Percentiles rank a stretch among this genome's conserved stretches.
phyloP scores from a whole-genome alignment of 2,797 vertebrate genomes.

The Anolis apletophallus region DNA sequence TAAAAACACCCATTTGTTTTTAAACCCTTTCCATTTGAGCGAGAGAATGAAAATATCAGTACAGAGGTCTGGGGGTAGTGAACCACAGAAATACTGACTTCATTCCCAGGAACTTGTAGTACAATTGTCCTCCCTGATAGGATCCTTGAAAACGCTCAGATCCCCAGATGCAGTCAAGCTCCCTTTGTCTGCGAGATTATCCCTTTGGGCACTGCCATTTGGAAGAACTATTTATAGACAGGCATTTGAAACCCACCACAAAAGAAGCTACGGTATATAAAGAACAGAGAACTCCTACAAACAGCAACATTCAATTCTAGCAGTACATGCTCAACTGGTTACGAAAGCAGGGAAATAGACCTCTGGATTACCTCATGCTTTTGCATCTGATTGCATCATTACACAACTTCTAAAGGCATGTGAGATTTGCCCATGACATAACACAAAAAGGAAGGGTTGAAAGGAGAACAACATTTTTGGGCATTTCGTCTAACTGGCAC shows the following conservation, averaged over 20 bases:
- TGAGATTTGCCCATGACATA: background rate
- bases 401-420: slow-evolving; percentile 18
- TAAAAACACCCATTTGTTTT: slow-evolving; percentile 73
- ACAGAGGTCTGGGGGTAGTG: slow-evolving; percentile 61
- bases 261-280: slow-evolving; percentile 39
- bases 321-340: slow-evolving; percentile 11
- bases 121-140: slow-evolving; percentile 47
- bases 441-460: slow-evolving; percentile 2
- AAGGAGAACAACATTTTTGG: background rate
- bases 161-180: slow-evolving; percentile 40
- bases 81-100: slow-evolving; percentile 69
- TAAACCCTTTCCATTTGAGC: slow-evolving; percentile 26
- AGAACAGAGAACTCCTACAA: background rate
- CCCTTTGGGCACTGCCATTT: slow-evolving; percentile 45
- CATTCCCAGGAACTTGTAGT: slow-evolving; percentile 60
- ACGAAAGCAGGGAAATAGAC: slow-evolving; percentile 19
- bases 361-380: slow-evolving; percentile 17
- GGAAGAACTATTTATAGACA: slow-evolving; percentile 37
- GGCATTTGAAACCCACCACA: slow-evolving; percentile 11
- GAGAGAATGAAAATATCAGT: background rate
- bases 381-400: background rate
- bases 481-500: background rate
- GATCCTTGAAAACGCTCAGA: slow-evolving; percentile 45
- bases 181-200: slow-evolving; percentile 46
- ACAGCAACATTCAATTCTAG: background rate